A percentile compares a stretch with the other conserved stretches of the same genome.
phyloP scores from a whole-genome alignment of 2,888 invertebrate genomes.

The Thereva nobilitata region DNA sequence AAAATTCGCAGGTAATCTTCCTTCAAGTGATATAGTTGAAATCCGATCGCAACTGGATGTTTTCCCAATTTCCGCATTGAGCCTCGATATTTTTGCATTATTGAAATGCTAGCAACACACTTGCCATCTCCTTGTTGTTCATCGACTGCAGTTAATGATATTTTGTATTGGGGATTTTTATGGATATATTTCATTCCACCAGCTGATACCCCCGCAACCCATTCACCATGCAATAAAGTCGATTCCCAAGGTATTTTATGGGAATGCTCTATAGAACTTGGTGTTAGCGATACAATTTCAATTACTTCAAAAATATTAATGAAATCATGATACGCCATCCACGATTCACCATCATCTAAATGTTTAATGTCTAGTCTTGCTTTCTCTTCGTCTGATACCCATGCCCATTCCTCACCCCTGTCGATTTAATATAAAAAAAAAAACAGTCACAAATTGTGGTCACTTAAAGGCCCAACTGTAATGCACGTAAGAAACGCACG shows the following conservation, averaged over 20 bases:
- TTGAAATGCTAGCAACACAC: slow-evolving; percentile 84
- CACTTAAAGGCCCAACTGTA: too few species aligned
- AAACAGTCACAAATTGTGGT: too few species aligned
- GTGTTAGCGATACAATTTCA: slow-evolving; percentile 88
- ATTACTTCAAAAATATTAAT: slow-evolving; percentile 71
- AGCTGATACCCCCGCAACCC: slow-evolving; percentile 83
- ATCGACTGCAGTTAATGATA: slow-evolving; percentile 78
- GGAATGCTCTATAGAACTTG: too few species aligned
- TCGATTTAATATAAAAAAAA: too few species aligned
- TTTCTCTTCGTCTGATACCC: slow-evolving; percentile 77
- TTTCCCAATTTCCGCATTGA: too few species aligned
- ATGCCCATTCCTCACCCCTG: slow-evolving; percentile 82
- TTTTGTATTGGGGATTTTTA: slow-evolving; percentile 80
- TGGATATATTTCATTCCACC: slow-evolving; percentile 75
- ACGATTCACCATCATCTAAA: slow-evolving; percentile 90
- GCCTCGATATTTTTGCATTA: too few species aligned
- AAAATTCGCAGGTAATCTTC: too few species aligned
- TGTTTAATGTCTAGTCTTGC: slow-evolving; percentile 80
- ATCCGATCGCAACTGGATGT: too few species aligned
- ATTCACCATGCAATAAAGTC: slow-evolving; percentile 84
- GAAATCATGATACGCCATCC: slow-evolving; percentile 90
- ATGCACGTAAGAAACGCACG: too few species aligned
- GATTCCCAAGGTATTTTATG: slow-evolving; percentile 70
- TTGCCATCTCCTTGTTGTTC: slow-evolving; percentile 79
- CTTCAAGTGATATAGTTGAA: too few species aligned